These are phyloP conservation scores for Todus mexicanus DNA, from an alignment of 2,797 vertebrate genomes.

Conservation along the genomic window DNA sequence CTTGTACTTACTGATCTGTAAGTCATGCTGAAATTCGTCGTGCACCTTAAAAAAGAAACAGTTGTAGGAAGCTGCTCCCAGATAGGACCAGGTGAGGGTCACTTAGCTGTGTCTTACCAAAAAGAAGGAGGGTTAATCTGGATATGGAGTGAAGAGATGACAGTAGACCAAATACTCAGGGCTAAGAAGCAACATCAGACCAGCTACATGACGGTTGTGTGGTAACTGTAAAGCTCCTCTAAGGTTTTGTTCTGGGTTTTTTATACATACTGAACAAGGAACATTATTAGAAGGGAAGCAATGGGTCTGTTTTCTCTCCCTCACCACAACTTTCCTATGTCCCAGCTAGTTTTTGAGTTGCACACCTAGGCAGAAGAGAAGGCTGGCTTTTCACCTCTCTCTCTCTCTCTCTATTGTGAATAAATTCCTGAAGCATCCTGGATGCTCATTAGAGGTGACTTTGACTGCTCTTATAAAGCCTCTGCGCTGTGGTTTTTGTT, in stretches of 20 bases:
- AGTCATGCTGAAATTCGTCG: not conserved
- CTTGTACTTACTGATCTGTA: not conserved
- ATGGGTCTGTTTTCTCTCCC: not conserved
- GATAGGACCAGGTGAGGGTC: not conserved
- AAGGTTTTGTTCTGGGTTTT: not conserved
- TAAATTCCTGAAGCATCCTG: not conserved
- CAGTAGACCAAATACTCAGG: not conserved
- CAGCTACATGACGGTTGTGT: not conserved
- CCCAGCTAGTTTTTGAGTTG: not conserved
- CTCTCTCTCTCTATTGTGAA: too few relatives aligned
- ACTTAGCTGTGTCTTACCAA: not conserved
- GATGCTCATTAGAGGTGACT: not conserved
- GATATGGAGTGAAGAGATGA: not conserved
- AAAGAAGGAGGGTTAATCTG: not conserved
- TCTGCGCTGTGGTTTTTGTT: not conserved
- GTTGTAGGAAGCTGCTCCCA: not conserved
- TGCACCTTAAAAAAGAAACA: not conserved
- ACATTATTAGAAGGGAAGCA: not conserved
- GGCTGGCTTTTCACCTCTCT: not conserved
- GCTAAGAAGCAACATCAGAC: not conserved
- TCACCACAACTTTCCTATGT: not conserved
- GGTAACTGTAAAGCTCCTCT: not conserved
- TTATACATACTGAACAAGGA: not conserved
- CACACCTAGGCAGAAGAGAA: not conserved
- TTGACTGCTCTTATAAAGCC: not conserved